Base-by-base conservation (phyloP, 2,797 vertebrate genomes). In the Enteromius thamalakanensis region DNA sequence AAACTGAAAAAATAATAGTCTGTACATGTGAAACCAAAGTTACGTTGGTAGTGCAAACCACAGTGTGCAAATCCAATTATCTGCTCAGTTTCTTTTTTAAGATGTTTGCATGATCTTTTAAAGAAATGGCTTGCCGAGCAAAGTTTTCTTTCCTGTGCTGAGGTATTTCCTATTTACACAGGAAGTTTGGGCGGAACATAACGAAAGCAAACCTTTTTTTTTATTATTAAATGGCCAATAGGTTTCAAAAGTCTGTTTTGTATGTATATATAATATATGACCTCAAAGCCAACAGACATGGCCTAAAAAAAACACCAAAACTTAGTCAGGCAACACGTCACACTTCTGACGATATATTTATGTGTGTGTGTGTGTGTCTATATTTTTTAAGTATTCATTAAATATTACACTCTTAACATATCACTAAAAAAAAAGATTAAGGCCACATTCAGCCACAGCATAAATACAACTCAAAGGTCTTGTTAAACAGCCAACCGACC, bases 131-230 rank as follows among this genome's bases (percentile, higher is more conserved):
- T 76, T 76, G 53, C 37, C 49, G 34, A 74, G 29, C 19, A 74
- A 32, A 37, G 49, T 76, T 58, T 76, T 76, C 72, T 76, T 58
- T 58, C 32, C 51, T 75, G 72, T 75, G 72, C 72, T 40, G 53
- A 76, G 14, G 53, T 60, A 60, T 60, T 76, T 76, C 53, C 74
- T 76, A 60, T 76, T 76, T 76, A 60, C 74, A 76, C 74, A 76
- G 74, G 74, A 76, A 76, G 74, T 60, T 76, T n/a, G 51, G 53
- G 53, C n/a, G n/a, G 34, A 76, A 76, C 53, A 76, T 76, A 55
- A 37, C 10, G 29, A 76, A 76, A 60, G 34, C 34, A 4, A 37
- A 58, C 32, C 6, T n/a, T 75, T 55, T 75, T 75, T 34, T 74
- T 51, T 49, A 32, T 23, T 23, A 11, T 19, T 3, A 32, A 53